Conservation (phyloP, 1,140 invertebrate species). For the Brachystomella parvula region DNA sequence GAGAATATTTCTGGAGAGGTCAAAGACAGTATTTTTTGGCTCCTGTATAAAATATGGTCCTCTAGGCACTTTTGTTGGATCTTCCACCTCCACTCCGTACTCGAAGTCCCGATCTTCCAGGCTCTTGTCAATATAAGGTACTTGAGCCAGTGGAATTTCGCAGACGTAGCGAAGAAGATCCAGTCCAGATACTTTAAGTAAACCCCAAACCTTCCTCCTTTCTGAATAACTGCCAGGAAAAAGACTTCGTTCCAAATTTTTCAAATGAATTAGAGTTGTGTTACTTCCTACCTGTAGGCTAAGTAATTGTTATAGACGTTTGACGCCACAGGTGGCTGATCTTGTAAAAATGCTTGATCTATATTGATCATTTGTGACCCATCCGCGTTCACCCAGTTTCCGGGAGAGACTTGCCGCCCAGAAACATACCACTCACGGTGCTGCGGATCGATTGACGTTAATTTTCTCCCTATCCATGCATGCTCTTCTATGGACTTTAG, state of each 20-base stretch:
- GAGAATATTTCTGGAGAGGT: conserved; percentile 60
- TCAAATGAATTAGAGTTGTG: not conserved
- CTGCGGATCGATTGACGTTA: conserved; percentile 72
- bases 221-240: conserved; percentile 63
- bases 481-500: conserved; percentile 77
- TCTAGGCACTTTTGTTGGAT: conserved; percentile 68
- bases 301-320: conserved; percentile 48
- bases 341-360: conserved; percentile 71
- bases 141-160: conserved; percentile 61
- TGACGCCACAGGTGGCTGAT: conserved; percentile 43
- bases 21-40: conserved; percentile 71
- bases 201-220: conserved; percentile 67
- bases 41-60: conserved; percentile 83
- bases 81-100: conserved; percentile 67
- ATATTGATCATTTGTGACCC: conserved; percentile 63
- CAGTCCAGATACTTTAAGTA: conserved; percentile 66
- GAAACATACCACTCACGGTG: conserved; percentile 80
- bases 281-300: conserved; percentile 48
- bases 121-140: conserved; percentile 56
- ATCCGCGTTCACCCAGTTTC: conserved; percentile 76
- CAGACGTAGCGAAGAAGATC: conserved; percentile 77
- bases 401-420: conserved; percentile 60
- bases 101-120: conserved; percentile 60
- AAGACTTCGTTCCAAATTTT: conserved; percentile 24
- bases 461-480: conserved; percentile 67